phyloP scores from a whole-genome alignment of 1,140 invertebrate species.

The Prorops nasuta region DNA sequence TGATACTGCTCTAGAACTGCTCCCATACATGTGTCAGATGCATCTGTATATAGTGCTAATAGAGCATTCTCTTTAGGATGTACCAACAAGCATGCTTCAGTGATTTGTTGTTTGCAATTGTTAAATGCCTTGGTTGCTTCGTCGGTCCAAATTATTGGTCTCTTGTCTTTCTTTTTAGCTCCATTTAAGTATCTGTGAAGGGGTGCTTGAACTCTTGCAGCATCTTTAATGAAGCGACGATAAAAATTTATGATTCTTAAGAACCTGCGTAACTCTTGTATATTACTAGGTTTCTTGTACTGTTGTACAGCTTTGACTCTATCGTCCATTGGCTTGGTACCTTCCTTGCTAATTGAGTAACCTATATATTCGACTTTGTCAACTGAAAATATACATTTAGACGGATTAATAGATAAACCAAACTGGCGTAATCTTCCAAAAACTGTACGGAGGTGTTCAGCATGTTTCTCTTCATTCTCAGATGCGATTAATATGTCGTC shows the following conservation, averaged over 20 bases:
- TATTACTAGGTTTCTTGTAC: too few species aligned
- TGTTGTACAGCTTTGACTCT: too few species aligned
- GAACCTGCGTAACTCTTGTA: too few species aligned
- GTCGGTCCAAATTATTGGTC: constrained; percentile 8
- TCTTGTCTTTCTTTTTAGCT: constrained; percentile 17
- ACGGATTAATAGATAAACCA: constrained; percentile 22
- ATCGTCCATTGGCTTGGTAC: too few species aligned
- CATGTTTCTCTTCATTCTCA: constrained; percentile 19
- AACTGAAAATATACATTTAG: constrained; percentile 23
- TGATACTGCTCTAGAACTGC: constrained; percentile 17
- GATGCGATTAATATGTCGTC: constrained; percentile 20
- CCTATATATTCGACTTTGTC: constrained; percentile 20
- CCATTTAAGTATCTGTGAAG: constrained; percentile 7
- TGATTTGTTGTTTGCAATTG: constrained; percentile 10
- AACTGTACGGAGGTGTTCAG: constrained; percentile 12
- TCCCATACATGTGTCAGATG: constrained; percentile 8
- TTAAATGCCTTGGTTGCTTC: constrained; percentile 8
- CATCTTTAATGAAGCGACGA: too few species aligned
- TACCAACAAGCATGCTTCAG: not conserved
- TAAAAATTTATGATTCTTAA: too few species aligned
- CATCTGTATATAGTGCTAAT: not conserved
- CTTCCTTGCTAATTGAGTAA: too few species aligned
- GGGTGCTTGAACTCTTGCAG: constrained; percentile 11
- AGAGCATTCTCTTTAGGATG: not conserved
- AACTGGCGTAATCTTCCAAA: constrained; percentile 16